Base-by-base conservation (phyloP, 2,888 invertebrate genomes). In the Limnephilus auricula region DNA sequence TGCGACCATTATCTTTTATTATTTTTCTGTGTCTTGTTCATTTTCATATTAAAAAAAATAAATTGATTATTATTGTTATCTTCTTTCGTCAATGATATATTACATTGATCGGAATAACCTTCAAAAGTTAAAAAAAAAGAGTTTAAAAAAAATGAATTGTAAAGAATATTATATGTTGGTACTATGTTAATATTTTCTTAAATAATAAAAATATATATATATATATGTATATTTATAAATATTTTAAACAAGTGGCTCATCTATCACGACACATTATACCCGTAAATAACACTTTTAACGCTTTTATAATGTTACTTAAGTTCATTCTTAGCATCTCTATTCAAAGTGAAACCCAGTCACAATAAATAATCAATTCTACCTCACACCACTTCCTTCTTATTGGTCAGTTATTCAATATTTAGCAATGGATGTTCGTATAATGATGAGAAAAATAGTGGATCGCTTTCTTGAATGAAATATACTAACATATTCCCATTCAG, bases 391-490 rank as follows among this genome's bases (percentile, higher is more conserved):
- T 45, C 15, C 65, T 25, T 25, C 65, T 9, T n/a, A 25, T 25
- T 65, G 65, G 65, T 65, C 82, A 37, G 37, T 82, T 34, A 34
- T 34, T 82, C 82, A 82, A 82, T 82, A 37, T 82, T 82, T 82
- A 34, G 34, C 82, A 32, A 82, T 82, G 25, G 82, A 82, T 82
- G 25, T 25, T 65, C 25, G 82, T 32, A 13, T 82, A 82, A 32
- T 15, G 82, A 32, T 25, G 34, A 34, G 32, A 15, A 82, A 25
- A 34, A 82, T 82, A 82, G 37, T 34, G 34, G 37, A 32, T 32
- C 34, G 25, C 18, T 82, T 34, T 82, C 34, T 82, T 82, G 82
- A 82, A 82, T 82, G 82, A 82, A 82, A 34, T 12, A 34, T 32
- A 82, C 82, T 10, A 32, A 65, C 34, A 82, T 9, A 25, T 2